A percentile compares a stretch with the other conserved stretches of the same genome.
Conservation (phyloP, 2,888 invertebrate species). For the Lymantria dispar region DNA sequence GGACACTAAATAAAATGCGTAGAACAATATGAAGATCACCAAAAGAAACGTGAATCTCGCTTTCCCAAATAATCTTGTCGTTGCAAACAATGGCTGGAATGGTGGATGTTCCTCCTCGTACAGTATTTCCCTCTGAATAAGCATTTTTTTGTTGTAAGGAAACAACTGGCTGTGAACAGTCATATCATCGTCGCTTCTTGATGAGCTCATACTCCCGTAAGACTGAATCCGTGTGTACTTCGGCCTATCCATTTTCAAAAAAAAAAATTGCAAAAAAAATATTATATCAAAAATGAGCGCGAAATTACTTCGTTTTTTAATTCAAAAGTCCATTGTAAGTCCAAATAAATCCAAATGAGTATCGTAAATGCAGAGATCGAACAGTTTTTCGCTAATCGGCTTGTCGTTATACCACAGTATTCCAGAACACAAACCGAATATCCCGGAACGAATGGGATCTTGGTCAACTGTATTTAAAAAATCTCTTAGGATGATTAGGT, state of each 20-base stretch:
- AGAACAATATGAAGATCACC: slow-evolving; percentile 80
- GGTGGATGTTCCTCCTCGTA: slow-evolving; percentile 74
- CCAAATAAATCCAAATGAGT: slow-evolving; percentile 19
- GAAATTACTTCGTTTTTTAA: slow-evolving; percentile 11
- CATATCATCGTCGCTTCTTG: slow-evolving; percentile 73
- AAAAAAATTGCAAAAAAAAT: slow-evolving; percentile 8
- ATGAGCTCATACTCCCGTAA: slow-evolving; percentile 71
- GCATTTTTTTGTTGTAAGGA: slow-evolving; percentile 71
- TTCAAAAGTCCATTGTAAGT: slow-evolving; percentile 21
- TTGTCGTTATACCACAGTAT: slow-evolving; percentile 33
- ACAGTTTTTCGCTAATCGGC: slow-evolving; percentile 31
- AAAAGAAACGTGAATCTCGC: slow-evolving; percentile 80
- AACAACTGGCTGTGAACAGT: slow-evolving; percentile 70
- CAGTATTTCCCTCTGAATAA: slow-evolving; percentile 63
- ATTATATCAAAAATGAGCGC: slow-evolving; percentile 5
- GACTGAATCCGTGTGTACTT: slow-evolving; percentile 66
- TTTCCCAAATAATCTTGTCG: slow-evolving; percentile 73
- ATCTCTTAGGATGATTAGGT: slow-evolving; percentile 73
- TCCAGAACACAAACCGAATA: slow-evolving; percentile 51
- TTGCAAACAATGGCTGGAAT: slow-evolving; percentile 67
- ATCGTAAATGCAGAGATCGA: slow-evolving; percentile 5
- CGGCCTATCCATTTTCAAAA: slow-evolving; percentile 48
- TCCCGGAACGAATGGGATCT: slow-evolving; percentile 47
- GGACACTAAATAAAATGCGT: slow-evolving; percentile 83
- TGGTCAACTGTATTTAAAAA: slow-evolving; percentile 80